phyloP scores from a whole-genome alignment of 53 echinoderm and acorn worm genomes.

The Holothuria leucospilota region DNA sequence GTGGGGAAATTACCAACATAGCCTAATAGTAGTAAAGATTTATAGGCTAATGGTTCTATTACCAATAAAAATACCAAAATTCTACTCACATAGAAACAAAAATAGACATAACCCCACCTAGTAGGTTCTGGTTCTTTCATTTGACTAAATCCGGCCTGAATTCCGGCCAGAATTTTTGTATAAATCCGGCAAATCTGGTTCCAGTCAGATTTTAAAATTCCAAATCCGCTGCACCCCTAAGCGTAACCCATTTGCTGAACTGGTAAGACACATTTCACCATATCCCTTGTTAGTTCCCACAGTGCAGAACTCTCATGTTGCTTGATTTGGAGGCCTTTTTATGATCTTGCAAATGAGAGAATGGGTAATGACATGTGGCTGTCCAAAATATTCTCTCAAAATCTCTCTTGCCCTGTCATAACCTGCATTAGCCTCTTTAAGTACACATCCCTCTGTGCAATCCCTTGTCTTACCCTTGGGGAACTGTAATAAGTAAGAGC shows the following conservation, averaged over 20 bases:
- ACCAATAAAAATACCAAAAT: no score
- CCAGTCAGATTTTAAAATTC: no score
- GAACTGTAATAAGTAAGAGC: slow-evolving; percentile 58
- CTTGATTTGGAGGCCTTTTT: slow-evolving; percentile 31
- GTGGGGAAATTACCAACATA: no score
- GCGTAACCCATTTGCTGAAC: slow-evolving; percentile 37
- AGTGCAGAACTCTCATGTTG: slow-evolving; percentile 51
- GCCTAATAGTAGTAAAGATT: no score
- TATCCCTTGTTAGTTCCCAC: slow-evolving; percentile 57
- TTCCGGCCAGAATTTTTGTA: no score
- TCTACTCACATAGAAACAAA: no score
- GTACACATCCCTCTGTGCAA: slow-evolving; percentile 54
- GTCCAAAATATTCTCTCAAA: slow-evolving; percentile 53
- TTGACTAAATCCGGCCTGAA: no score
- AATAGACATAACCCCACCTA: no score
- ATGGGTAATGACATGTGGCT: slow-evolving; percentile 29
- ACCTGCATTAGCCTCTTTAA: slow-evolving; percentile 27
- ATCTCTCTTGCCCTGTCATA: slow-evolving; percentile 52
- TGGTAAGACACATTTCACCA: slow-evolving; percentile 55
- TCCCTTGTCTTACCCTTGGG: slow-evolving; percentile 59
- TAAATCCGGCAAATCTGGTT: no score
- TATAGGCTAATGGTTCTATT: no score
- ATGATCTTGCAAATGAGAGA: slow-evolving; percentile 51
- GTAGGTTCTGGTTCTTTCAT: no score
- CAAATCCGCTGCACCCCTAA: no score